These are phyloP conservation scores for Oenanthe melanoleuca DNA, from an alignment of 2,113 vertebrate genomes.

Conservation along the genomic window DNA sequence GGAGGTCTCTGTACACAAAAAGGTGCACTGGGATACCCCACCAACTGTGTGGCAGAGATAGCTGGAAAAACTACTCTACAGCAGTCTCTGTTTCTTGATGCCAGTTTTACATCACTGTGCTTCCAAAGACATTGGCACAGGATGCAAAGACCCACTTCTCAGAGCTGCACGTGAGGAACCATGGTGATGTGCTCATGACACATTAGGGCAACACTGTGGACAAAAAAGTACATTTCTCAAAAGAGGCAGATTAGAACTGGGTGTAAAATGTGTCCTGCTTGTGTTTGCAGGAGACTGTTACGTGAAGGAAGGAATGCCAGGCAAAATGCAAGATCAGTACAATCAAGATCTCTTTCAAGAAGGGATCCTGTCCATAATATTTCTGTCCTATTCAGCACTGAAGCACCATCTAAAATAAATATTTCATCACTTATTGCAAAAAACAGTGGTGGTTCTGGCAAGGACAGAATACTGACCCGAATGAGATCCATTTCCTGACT, in stretches of 20 bases:
- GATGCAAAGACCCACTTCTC: not conserved
- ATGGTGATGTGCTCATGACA: fast-evolving
- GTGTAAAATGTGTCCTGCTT: not conserved
- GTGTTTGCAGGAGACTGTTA: not conserved
- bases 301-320: not conserved
- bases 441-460: not conserved
- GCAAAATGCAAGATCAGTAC: not conserved
- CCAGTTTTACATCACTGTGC: not conserved
- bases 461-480: slow-evolving; percentile 78
- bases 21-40: not conserved
- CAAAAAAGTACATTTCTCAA: not conserved
- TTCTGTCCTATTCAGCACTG: not conserved
- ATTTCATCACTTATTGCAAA: not conserved
- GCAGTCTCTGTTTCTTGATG: fast-evolving
- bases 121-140: not conserved
- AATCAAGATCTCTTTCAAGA: not conserved
- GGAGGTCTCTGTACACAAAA: not conserved
- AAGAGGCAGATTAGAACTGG: not conserved
- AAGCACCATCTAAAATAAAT: not conserved
- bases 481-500: slow-evolving; percentile 90
- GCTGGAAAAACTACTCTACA: not conserved
- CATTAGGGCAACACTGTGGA: not conserved
- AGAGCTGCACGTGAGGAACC: not conserved
- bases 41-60: not conserved
- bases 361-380: not conserved